Base-by-base conservation (phyloP, 2,888 invertebrate genomes). In the Trichogramma dendrolimi region DNA sequence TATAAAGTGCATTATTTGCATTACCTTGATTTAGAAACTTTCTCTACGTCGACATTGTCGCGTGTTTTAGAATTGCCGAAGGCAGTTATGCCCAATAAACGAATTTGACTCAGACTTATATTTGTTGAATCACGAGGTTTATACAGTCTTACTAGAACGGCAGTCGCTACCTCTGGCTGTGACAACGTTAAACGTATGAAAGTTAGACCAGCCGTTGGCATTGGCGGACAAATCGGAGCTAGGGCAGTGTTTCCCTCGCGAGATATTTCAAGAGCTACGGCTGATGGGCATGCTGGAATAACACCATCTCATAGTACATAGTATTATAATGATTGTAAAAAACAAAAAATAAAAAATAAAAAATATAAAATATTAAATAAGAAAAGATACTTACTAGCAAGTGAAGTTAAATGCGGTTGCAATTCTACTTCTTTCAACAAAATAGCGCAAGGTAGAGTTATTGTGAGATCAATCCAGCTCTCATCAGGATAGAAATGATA, bases 401-500 rank as follows among this genome's bases (percentile, higher is more conserved):
- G 81, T 41, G 91, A 88, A n/a, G 89, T 88, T 55, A 90, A 84
- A 77, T 94, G 93, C 4, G 94, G 93, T 75, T 92, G 90, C 65
- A 94, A 80, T 71, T 92, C 93, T 50, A 96, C 89, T 81, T 95
- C 94, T 71, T 91, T 88, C 60, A 96, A 81, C 68, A 93, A 82
- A 72, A 94, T 87, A 11, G 95, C 94, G 76, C 93, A 94, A 0
- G 96, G 96, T 71, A 96, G 81, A 38, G 89, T 87, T 57, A 96
- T 84, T 5, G 90, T 90, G 51, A 96, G 83, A 78, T 96, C 94
- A 0, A 96, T 89, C 81, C 91, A 92, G 47, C 90, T 89, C 80
- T 95, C 94, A 70, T 88, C 87, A 42, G 92, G 92, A 81, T 93
- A 94, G 82, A 94, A 96, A 82, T 96, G 93, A 81, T 96, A 95